A percentile compares a stretch with the other conserved stretches of the same genome.
Evolutionary conservation across 1,140 invertebrate species (phyloP).

Genomic region (Globodera ellingtonae): DNA sequence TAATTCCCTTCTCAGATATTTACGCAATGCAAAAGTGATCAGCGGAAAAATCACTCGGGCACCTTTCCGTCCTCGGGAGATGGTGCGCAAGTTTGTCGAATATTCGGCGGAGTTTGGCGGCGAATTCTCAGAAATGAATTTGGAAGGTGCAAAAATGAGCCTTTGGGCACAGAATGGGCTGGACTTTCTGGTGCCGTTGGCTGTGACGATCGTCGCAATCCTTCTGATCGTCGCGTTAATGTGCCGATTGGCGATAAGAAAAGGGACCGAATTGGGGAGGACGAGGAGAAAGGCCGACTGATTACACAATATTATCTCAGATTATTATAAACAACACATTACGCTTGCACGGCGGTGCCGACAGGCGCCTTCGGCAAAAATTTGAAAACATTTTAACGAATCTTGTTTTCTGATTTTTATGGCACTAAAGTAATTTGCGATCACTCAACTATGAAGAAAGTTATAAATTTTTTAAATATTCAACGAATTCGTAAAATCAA

Average conservation of each 20-base stretch:
- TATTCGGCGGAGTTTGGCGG: slow-evolving; percentile 32
- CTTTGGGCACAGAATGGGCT: slow-evolving; percentile 10
- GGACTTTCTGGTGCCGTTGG: slow-evolving; percentile 13
- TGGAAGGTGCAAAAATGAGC: slow-evolving; percentile 24
- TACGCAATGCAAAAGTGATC: slow-evolving; percentile 16
- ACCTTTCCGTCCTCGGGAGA: slow-evolving; percentile 25
- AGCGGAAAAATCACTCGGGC: slow-evolving; percentile 17
- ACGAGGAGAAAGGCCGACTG: neutral
- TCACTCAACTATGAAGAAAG: too few species aligned
- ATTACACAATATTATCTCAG: neutral
- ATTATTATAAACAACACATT: neutral
- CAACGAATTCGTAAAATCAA: too few species aligned
- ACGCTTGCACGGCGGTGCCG: too few species aligned
- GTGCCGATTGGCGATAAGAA: neutral
- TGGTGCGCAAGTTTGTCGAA: slow-evolving; percentile 20
- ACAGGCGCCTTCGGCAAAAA: too few species aligned
- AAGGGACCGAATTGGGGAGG: neutral
- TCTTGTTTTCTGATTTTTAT: too few species aligned
- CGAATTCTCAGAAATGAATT: slow-evolving; percentile 32
- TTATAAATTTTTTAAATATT: too few species aligned
- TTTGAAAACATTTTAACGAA: too few species aligned
- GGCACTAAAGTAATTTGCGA: too few species aligned
- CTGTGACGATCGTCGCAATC: neutral
- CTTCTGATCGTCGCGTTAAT: neutral
- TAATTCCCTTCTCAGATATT: slow-evolving; percentile 23